phyloP scores from a whole-genome alignment of 2,888 invertebrate species.

The Glyphotaelius pellucidus region DNA sequence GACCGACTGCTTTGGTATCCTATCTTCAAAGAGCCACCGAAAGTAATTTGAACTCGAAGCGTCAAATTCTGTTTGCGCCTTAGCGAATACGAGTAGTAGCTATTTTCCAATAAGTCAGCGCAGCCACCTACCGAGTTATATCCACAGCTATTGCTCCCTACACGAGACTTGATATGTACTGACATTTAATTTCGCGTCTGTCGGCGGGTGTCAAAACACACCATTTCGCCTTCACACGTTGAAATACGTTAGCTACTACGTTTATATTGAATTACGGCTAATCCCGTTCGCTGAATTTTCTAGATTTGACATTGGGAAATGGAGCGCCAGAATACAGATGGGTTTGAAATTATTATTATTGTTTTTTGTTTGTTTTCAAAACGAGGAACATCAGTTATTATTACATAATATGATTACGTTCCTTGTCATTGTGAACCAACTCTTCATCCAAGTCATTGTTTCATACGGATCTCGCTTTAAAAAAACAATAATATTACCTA shows the following conservation, averaged over 20 bases:
- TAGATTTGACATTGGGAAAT: neutral
- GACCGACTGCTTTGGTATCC: neutral
- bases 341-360: neutral
- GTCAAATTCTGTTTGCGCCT: constrained; percentile 23
- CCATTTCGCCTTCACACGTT: neutral
- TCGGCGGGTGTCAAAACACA: constrained; percentile 51
- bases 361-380: neutral
- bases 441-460: neutral
- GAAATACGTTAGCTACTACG: constrained; percentile 10
- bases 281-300: neutral
- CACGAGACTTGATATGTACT: constrained; percentile 48
- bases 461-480: neutral
- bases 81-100: constrained; percentile 9
- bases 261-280: constrained; percentile 35
- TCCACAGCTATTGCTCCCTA: neutral
- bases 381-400: neutral
- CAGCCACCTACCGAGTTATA: neutral
- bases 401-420: neutral
- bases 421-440: neutral
- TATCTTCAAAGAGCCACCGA: constrained; percentile 9
- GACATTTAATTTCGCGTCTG: constrained; percentile 57
- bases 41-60: constrained; percentile 24
- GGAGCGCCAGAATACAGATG: neutral
- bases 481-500: neutral
- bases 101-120: constrained; percentile 38